Evolutionary conservation across 2,797 vertebrate species (phyloP), one percentile per base, ranked within the genome.

Genomic region (Podargus strigoides): DNA sequence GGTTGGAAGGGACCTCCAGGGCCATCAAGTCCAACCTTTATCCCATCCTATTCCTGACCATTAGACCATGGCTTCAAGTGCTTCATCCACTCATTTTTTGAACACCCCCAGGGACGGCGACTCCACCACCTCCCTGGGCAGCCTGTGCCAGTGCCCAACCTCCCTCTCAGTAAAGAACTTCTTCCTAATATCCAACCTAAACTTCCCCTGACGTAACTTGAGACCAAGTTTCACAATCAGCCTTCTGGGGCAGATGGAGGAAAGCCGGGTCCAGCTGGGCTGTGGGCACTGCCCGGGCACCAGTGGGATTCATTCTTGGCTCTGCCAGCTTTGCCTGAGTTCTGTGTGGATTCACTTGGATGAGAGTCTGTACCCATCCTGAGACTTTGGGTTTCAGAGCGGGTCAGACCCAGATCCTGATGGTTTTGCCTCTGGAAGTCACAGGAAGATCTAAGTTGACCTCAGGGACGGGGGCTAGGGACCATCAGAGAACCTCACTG

Each of bases 311-410:
- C n/a, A 7, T 21, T n/a, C 74, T 18, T 19, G 39, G 55, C 50
- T 74, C 22, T 37, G 1, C 19, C 63, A 69, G 52, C 36, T 60
- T 66, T 42, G n/a, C 39, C 41, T 2, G 8, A 59, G 21, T 15
- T 32, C 26, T 0, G 0, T 1, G 14, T 24, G 55, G 34, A 49
- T 20, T 49, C 32, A 10, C 44, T n/a, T 6, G 66, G 49, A 30
- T 30, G 24, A 46, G 37, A 19, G 2, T 5, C 69, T 5, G 21
- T 2, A 13, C 2, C 56, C 64, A 20, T 16, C 62, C 73, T 24
- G 13, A 12, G 7, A 2, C 7, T 41, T 3, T 2, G 41, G 46
- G 24, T 8, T 47, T 66, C 64, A 30, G 41, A 60, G 13, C 8
- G 1, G 53, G 19, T 56, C 34, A 14, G 56, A 32, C 26, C 63